Evolutionary conservation across 2,888 invertebrate species (phyloP).

Genomic region (Ichneumoninae sp.): DNA sequence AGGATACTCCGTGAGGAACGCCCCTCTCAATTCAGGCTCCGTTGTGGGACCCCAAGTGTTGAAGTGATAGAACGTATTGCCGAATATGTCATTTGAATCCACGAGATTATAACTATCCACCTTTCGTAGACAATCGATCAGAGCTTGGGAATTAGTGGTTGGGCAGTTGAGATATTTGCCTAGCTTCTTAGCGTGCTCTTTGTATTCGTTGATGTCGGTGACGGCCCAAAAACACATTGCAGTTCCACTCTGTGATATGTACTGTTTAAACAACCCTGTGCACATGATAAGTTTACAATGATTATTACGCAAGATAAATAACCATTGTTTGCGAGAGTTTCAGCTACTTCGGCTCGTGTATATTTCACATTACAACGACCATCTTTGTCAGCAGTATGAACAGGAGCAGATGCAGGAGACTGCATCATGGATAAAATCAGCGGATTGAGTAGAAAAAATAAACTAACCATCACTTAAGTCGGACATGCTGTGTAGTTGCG

Average conservation of each 20-base stretch:
- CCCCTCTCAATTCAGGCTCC: conserved; percentile 23
- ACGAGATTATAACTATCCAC: conserved; percentile 24
- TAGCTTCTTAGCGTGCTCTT: conserved; percentile 36
- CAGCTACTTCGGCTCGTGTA: background rate
- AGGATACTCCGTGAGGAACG: conserved; percentile 63
- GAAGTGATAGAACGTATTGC: background rate
- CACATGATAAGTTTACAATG: background rate
- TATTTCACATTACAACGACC: background rate
- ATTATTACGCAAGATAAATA: background rate
- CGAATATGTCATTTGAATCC: conserved; percentile 7
- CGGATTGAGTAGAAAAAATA: background rate
- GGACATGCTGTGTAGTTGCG: conserved; percentile 57
- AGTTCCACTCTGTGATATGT: conserved; percentile 68
- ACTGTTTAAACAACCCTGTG: conserved; percentile 66
- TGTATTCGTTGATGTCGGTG: conserved; percentile 14
- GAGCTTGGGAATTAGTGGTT: conserved; percentile 38
- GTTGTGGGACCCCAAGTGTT: conserved; percentile 59
- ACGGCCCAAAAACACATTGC: conserved; percentile 38
- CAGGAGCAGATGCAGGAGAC: background rate
- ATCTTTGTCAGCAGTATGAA: background rate
- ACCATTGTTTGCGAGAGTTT: no score
- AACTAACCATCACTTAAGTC: conserved; percentile 27
- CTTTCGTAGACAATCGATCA: conserved; percentile 64
- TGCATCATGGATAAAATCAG: background rate
- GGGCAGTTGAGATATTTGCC: conserved; percentile 57